Percentiles rank a stretch among this genome's conserved stretches.
phyloP scores from a whole-genome alignment of 1,140 invertebrate genomes.

The Aricia agestis region DNA sequence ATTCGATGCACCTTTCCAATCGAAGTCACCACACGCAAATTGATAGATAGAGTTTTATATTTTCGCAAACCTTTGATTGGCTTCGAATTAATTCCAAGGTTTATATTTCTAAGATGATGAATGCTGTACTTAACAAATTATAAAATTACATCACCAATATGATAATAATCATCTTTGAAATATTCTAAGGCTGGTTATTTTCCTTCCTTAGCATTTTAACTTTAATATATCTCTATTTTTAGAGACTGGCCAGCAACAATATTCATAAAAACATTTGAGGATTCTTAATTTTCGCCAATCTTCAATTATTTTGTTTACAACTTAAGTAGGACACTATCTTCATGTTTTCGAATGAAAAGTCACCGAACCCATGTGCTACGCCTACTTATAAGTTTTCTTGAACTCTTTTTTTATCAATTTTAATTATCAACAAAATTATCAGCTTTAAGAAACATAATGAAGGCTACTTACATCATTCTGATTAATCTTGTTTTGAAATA shows the following conservation, averaged over 20 bases:
- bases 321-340: too few relatives aligned
- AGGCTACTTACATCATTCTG: slow-evolving; percentile 10
- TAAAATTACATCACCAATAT: slow-evolving; percentile 1
- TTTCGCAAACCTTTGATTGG: not conserved
- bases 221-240: not conserved
- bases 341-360: not conserved
- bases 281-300: too few relatives aligned
- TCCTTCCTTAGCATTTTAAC: not conserved
- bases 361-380: slow-evolving; percentile 6
- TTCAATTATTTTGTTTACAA: too few relatives aligned
- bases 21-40: too few relatives aligned
- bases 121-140: not conserved
- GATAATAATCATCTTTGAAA: not conserved
- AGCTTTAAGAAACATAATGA: slow-evolving; percentile 7
- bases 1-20: too few relatives aligned
- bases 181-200: not conserved
- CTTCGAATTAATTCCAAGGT: not conserved
- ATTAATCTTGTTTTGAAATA: slow-evolving; percentile 4
- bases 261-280: not conserved
- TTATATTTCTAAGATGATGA: not conserved
- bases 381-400: not conserved
- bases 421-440: not conserved
- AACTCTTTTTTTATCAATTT: not conserved
- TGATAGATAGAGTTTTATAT: too few relatives aligned
- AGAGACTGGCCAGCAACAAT: not conserved